Base-by-base conservation (phyloP, 2,797 vertebrate species). In the Triplophysa yarkandensis region DNA sequence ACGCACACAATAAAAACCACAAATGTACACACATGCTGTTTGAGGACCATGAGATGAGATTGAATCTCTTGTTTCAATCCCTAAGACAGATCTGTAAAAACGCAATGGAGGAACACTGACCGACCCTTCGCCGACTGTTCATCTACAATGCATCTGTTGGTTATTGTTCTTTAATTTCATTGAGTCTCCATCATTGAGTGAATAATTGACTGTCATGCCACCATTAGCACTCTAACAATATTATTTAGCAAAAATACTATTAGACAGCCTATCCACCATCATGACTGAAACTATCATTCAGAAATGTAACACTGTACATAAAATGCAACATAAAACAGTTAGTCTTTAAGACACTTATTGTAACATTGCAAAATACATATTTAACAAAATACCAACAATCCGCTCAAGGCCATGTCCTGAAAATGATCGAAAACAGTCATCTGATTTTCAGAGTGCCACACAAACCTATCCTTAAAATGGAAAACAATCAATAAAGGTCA, bases 21-120 rank as follows among this genome's bases (percentile, higher is more conserved):
- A 28, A 58, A 67, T 48, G 16, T 48, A 58, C 36, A 55, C 39
- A 46, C 70, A 72, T 41, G 58, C 71, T 73, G 71, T 63, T 55
- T 74, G 63, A 34, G 39, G 30, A 62, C 68, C 43, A 71, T 25
- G 21, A 28, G 32, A 5, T 6, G 2, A 62, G 21, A 74, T 46
- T 73, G 28, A 67, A 21, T 73, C 34, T 39, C n/a, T 23, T 6
- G 17, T 11, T 34, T 74, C 54, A n/a, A 23, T 65, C 48, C 27
- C 16, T 10, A 21, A 55, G n/a, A 41, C 10, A 3, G 17, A 58
- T 19, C 3, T 30, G 13, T 58, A 32, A 57, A 57, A 58, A 58
- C 11, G 28, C 30, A 17, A 28, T 30, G 8, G 14, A 55, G 17
- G 17, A 32, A 32, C 27, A 19, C 11, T 25, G 48, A 1, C 48